phyloP scores from a whole-genome alignment of 2,888 invertebrate species.

The Drosophila cognata region DNA sequence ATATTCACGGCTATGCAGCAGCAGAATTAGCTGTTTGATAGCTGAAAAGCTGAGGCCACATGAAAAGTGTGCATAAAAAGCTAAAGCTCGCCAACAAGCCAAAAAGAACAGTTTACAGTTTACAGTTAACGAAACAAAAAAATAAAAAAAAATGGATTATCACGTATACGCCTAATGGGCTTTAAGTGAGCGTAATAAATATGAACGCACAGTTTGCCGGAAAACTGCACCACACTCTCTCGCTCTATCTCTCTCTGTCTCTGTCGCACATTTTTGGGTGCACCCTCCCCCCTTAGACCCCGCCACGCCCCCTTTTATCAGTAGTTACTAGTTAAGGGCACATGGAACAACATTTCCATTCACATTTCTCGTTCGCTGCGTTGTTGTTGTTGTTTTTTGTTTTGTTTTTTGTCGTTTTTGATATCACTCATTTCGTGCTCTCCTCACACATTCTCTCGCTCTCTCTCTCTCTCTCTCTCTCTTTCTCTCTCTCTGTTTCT shows the following conservation, averaged over 20 bases:
- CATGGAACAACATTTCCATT: slow-evolving; percentile 62
- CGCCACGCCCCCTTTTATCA: not conserved
- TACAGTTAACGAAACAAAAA: no score
- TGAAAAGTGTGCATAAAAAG: not conserved
- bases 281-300: not conserved
- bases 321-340: slow-evolving; percentile 48
- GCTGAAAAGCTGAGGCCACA: not conserved
- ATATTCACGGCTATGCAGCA: not conserved
- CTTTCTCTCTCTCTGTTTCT: slow-evolving; percentile 14
- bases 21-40: not conserved
- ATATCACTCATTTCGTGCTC: slow-evolving; percentile 71
- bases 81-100: not conserved
- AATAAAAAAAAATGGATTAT: slow-evolving; percentile 38
- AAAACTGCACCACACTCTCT: slow-evolving; percentile 21
- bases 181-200: slow-evolving; percentile 44
- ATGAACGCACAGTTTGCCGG: slow-evolving; percentile 48
- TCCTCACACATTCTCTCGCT: slow-evolving; percentile 64
- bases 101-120: not conserved
- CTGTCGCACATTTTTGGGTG: slow-evolving; percentile 26
- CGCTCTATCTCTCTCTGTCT: not conserved
- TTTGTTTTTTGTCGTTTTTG: slow-evolving; percentile 18
- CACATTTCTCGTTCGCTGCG: slow-evolving; percentile 63
- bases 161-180: slow-evolving; percentile 76
- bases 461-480: slow-evolving; percentile 25
- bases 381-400: not conserved